Evolutionary conservation across 1,140 invertebrate genomes (phyloP).

Genomic region (Zaprionus tsacasi): DNA sequence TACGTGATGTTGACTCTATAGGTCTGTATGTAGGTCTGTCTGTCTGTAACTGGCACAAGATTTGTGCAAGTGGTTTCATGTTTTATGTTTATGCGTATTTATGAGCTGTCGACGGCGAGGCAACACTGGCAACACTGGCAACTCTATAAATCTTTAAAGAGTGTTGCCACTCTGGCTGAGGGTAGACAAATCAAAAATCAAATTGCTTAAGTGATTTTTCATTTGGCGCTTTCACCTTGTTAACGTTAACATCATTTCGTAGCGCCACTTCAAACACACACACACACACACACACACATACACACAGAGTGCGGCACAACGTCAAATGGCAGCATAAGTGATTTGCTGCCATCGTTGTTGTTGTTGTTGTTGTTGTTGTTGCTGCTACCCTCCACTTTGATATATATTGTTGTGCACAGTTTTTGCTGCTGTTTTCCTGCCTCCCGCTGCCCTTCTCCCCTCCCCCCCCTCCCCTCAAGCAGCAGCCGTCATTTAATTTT

Average conservation of each 20-base stretch:
- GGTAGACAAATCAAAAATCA: conserved; percentile 75
- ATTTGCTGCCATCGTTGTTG: conserved; percentile 53
- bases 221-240: conserved; percentile 80
- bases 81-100: conserved; percentile 70
- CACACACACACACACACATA: conserved; percentile 20
- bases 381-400: conserved; percentile 52
- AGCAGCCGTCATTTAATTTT: conserved; percentile 79
- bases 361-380: conserved; percentile 22
- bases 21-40: no score
- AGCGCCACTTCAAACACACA: conserved; percentile 63
- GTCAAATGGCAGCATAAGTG: conserved; percentile 72
- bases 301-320: conserved; percentile 16
- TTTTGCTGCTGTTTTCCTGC: not conserved
- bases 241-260: conserved; percentile 75
- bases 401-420: conserved; percentile 72
- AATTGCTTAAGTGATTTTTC: conserved; percentile 82
- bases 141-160: conserved; percentile 74
- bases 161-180: not conserved
- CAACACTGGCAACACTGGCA: conserved; percentile 31
- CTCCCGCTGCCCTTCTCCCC: not conserved
- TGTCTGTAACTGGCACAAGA: conserved; percentile 59
- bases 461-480: not conserved
- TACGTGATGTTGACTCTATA: conserved; percentile 71
- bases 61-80: conserved; percentile 68
- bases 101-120: conserved; percentile 53